Evolutionary conservation across 2,888 invertebrate species (phyloP).

Genomic region (Prionchulus punctatus): DNA sequence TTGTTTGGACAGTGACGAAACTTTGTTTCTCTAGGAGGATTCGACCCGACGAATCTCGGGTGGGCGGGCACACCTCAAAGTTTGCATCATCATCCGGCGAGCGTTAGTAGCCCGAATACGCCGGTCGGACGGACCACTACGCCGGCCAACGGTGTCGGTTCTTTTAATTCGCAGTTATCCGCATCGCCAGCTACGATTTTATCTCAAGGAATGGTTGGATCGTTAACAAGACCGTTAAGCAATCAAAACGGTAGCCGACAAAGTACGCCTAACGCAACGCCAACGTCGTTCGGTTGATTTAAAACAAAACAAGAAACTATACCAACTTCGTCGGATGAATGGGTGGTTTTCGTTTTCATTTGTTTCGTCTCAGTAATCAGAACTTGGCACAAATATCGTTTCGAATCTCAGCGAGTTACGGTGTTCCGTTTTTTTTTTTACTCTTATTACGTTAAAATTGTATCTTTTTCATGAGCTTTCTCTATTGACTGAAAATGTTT

Average conservation of each 20-base stretch:
- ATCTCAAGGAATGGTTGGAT: background rate
- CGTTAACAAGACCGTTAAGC: background rate
- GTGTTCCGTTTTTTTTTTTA: no score
- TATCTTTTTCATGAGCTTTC: no score
- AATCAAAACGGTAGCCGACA: conserved; percentile 2
- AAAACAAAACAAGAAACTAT: no score
- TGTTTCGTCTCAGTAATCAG: no score
- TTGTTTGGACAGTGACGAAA: background rate
- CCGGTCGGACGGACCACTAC: conserved; percentile 1
- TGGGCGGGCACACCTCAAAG: background rate
- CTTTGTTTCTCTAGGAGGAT: background rate
- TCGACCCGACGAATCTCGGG: background rate
- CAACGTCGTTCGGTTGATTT: conserved; percentile 6
- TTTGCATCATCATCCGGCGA: background rate
- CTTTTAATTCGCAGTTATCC: background rate
- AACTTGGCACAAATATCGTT: no score
- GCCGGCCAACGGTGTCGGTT: background rate
- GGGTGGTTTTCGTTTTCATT: no score
- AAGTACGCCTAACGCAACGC: conserved; percentile 6
- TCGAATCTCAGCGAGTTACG: no score
- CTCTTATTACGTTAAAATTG: no score
- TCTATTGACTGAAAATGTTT: no score
- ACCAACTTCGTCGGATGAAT: no score
- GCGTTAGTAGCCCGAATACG: conserved; percentile 1
- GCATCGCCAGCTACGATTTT: background rate